Conservation (phyloP, 2,797 vertebrate species). For the Xenops minutus region DNA sequence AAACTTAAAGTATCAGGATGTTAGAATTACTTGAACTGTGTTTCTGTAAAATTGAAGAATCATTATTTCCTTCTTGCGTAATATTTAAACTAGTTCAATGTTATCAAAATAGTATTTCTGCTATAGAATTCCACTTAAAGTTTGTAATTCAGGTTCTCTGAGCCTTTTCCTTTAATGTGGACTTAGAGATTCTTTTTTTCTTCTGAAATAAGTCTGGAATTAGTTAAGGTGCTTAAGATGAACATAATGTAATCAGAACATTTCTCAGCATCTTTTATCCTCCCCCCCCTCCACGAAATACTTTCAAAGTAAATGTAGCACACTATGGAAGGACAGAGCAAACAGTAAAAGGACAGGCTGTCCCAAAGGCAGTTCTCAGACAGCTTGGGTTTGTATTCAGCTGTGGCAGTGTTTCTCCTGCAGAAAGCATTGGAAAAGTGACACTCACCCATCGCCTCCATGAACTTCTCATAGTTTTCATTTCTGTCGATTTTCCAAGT, state of each 20-base stretch:
- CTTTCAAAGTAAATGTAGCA: background rate
- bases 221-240: background rate
- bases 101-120: background rate
- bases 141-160: background rate
- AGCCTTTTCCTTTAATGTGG: background rate
- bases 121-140: background rate
- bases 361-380: background rate
- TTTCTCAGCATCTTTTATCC: background rate
- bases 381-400: background rate
- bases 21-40: background rate
- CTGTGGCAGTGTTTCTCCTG: background rate
- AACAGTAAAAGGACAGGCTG: background rate
- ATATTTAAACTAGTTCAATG: background rate
- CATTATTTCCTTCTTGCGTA: background rate
- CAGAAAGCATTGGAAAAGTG: background rate
- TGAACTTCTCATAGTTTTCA: constrained; percentile 96
- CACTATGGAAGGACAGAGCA: background rate
- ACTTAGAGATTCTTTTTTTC: background rate
- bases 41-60: background rate
- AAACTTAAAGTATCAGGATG: background rate
- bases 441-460: constrained; percentile 93
- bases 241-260: background rate
- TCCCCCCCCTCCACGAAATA: fast-evolving
- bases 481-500: constrained; percentile 88
- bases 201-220: background rate